Conservation (phyloP, 2,888 invertebrate species). For the Nephrotoma appendiculata region DNA sequence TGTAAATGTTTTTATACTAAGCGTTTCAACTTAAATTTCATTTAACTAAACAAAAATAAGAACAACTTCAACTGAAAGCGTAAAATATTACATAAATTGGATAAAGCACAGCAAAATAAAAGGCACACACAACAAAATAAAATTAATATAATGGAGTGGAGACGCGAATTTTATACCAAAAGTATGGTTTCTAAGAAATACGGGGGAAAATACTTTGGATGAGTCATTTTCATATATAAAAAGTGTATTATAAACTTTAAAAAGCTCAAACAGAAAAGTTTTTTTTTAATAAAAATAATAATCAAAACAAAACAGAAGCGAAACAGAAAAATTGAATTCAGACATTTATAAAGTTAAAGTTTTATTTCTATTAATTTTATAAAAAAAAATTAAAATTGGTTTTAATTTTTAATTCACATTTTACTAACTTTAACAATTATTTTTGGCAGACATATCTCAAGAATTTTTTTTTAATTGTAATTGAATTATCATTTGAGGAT, state of each 20-base stretch:
- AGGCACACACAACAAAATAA: neutral
- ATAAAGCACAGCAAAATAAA: neutral
- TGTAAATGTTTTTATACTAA: no score
- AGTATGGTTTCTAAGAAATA: neutral
- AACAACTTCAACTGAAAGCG: neutral
- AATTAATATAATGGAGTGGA: neutral
- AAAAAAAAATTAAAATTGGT: neutral
- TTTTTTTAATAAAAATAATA: neutral
- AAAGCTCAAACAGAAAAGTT: neutral
- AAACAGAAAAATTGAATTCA: neutral
- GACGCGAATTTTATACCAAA: neutral
- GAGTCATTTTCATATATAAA: neutral
- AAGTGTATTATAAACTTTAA: neutral
- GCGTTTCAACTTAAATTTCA: no score
- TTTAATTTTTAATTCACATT: neutral
- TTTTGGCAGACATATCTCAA: neutral
- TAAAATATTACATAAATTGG: neutral
- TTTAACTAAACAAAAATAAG: no score
- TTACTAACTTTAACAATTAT: neutral
- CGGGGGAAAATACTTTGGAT: neutral
- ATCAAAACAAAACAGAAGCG: neutral
- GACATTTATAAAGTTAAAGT: neutral
- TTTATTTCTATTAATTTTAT: neutral
- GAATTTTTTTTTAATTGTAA: neutral
- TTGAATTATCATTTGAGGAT: no score